Percentiles rank a stretch among this genome's conserved stretches.
phyloP scores from a whole-genome alignment of 2,797 vertebrate genomes.

The Tolypeutes matacus region DNA sequence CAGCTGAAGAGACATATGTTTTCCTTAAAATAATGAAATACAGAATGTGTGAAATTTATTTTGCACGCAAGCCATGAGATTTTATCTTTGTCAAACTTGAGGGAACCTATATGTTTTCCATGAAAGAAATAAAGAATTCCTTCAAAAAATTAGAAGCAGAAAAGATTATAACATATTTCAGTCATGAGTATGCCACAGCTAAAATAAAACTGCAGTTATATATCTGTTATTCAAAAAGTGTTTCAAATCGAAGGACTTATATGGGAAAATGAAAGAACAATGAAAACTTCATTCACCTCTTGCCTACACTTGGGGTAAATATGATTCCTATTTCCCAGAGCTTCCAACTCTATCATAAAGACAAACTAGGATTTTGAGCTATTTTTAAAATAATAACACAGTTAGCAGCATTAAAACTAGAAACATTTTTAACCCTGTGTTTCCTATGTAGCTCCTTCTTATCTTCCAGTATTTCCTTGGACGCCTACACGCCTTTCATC shows the following conservation, averaged over 20 bases:
- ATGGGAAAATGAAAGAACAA: slow-evolving; percentile 33
- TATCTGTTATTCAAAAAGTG: slow-evolving; percentile 46
- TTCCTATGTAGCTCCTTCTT: background rate
- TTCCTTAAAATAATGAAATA: slow-evolving; percentile 63
- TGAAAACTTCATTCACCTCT: slow-evolving; percentile 1
- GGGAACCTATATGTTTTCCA: slow-evolving; percentile 5
- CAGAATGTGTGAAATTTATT: slow-evolving; percentile 46
- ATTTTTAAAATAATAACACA: slow-evolving; percentile 37
- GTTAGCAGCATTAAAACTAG: slow-evolving; percentile 21
- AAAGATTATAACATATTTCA: slow-evolving; percentile 57
- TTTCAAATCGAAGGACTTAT: slow-evolving; percentile 51
- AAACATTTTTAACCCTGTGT: background rate
- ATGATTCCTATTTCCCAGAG: background rate
- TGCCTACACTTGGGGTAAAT: slow-evolving; percentile 46
- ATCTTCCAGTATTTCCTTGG: slow-evolving; percentile 25
- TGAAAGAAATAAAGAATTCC: slow-evolving; percentile 24
- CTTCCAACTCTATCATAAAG: slow-evolving; percentile 33
- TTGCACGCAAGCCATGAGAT: background rate
- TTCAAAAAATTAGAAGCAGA: slow-evolving; percentile 40
- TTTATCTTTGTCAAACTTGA: background rate
- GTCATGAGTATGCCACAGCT: background rate
- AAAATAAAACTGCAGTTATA: slow-evolving; percentile 49
- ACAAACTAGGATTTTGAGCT: slow-evolving; percentile 20
- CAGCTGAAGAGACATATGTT: background rate
- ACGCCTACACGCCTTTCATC: slow-evolving; percentile 22